Base-by-base conservation (phyloP, 1,140 invertebrate genomes). In the Campoletis sonorensis region DNA sequence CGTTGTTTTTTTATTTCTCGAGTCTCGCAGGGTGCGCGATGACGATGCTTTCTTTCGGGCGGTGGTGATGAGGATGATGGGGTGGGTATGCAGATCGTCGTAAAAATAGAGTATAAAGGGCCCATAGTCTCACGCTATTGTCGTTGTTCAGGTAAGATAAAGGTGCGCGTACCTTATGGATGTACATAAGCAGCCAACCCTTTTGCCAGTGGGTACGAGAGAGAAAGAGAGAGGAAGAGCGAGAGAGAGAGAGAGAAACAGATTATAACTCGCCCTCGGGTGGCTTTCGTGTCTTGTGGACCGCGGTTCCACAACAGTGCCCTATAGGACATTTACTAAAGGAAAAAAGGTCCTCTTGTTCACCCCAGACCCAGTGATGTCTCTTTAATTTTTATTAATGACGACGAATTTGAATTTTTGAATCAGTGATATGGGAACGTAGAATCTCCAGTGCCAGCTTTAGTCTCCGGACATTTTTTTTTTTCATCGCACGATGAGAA, bases 321-420 rank as follows among this genome's bases (percentile, higher is more conserved):
- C n/a, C 23, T 40, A 4, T 5, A 70, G 27, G 67, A 70, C 26
- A 11, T 33, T 37, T 18, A 70, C 7, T 11, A 67, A 67, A 30
- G 45, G 54, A 70, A 70, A 70, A 70, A 70, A 70, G 49, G 72
- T 33, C 64, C 61, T 40, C 54, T 54, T 86, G 84, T 54, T 86
- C 85, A 87, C 86, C 86, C 88, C 83, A 85, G 77, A 77, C 85
- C 85, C 84, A 83, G 86, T 89, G 90, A 91, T 91, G 91, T 92
- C 91, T 91, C 91, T 92, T 92, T 92, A 92, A 92, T 92, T 92
- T 91, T 92, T 92, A 92, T 92, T 92, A 92, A 92, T 92, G 91
- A 92, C 89, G 51, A 77, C 72, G 83, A 89, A 91, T 92, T 91
- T 92, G 90, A 92, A 92, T 92, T 91, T 92, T 86, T 91, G 91